Conservation (phyloP, 2,888 invertebrate genomes). For the Drosophila anomalata region DNA sequence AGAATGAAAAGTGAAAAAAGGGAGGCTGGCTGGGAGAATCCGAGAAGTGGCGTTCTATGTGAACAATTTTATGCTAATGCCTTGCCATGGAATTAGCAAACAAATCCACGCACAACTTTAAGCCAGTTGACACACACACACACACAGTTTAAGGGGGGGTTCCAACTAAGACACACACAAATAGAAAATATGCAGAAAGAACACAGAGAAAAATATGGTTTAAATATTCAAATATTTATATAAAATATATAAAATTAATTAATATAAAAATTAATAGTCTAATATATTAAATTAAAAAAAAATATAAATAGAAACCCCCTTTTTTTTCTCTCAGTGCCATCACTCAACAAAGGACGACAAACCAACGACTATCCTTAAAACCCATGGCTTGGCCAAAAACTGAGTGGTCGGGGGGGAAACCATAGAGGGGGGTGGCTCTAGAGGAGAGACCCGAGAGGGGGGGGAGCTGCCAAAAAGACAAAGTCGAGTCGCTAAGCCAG, state of each 20-base stretch:
- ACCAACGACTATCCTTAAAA: slow-evolving; percentile 26
- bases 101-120: slow-evolving; percentile 48
- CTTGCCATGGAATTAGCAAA: slow-evolving; percentile 44
- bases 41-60: slow-evolving; percentile 43
- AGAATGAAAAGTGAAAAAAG: background rate
- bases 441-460: background rate
- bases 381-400: background rate
- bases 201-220: slow-evolving; percentile 13
- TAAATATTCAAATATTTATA: no score
- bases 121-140: slow-evolving; percentile 47
- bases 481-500: slow-evolving; percentile 71
- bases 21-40: slow-evolving; percentile 18
- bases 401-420: background rate
- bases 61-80: slow-evolving; percentile 63
- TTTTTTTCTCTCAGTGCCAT: slow-evolving; percentile 4
- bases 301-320: no score
- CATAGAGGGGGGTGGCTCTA: background rate
- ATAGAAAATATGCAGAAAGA: slow-evolving; percentile 47
- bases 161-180: slow-evolving; percentile 8
- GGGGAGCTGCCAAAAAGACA: slow-evolving; percentile 15
- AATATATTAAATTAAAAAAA: background rate
- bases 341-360: slow-evolving; percentile 35
- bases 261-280: background rate
- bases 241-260: background rate
- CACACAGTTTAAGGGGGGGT: background rate